phyloP scores from a whole-genome alignment of 2,113 vertebrate genomes.

The Numenius arquata region DNA sequence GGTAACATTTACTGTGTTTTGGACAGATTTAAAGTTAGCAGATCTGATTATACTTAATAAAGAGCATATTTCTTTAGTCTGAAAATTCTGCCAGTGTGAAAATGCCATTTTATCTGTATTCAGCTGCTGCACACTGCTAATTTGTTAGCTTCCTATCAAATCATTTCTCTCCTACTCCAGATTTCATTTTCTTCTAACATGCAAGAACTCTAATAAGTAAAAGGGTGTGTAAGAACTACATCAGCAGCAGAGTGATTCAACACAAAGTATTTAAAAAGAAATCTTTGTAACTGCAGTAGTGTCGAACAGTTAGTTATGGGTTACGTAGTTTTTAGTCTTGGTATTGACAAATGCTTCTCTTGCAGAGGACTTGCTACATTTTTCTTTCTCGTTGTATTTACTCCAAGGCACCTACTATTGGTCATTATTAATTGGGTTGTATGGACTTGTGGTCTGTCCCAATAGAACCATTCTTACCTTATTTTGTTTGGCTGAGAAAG shows the following conservation, averaged over 20 bases:
- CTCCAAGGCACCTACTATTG: not conserved
- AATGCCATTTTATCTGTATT: not conserved
- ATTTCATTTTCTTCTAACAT: not conserved
- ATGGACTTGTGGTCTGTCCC: not conserved
- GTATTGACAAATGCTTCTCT: not conserved
- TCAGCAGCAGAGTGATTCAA: not conserved
- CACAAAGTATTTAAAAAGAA: not conserved
- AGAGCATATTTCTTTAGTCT: not conserved
- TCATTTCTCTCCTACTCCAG: not conserved
- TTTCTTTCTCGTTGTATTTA: not conserved
- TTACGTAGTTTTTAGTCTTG: not conserved
- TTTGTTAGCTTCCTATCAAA: not conserved
- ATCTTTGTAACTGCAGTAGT: not conserved
- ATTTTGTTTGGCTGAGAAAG: not conserved
- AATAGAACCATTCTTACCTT: not conserved
- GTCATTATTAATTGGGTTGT: not conserved
- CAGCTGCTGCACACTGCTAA: not conserved
- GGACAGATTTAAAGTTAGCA: not conserved
- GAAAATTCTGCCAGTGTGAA: not conserved
- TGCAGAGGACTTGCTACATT: not conserved
- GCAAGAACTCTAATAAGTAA: not conserved
- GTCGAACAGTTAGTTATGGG: not conserved
- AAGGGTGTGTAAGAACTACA: not conserved
- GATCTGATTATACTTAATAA: not conserved
- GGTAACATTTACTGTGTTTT: slow-evolving; percentile 56